Conservation (phyloP, 2,888 invertebrate species). For the Willowsia nigromaculata region DNA sequence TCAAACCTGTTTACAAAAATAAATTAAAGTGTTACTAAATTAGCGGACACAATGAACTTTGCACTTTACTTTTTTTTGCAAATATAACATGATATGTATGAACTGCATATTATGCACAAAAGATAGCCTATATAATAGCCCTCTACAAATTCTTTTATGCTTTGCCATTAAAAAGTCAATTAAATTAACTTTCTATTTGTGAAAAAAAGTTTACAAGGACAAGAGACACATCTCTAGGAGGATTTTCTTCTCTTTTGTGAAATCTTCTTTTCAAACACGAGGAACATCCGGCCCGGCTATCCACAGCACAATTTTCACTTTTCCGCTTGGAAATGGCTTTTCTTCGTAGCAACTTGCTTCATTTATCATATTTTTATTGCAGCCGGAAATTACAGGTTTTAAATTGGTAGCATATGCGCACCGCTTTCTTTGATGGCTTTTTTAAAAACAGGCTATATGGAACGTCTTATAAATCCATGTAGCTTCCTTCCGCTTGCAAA, state of each 20-base stretch:
- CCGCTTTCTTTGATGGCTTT: background rate
- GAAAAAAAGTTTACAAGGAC: constrained; percentile 34
- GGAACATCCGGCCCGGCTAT: background rate
- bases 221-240: background rate
- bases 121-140: too few species aligned
- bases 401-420: background rate
- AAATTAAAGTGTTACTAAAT: background rate
- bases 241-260: background rate
- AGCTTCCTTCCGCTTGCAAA: background rate
- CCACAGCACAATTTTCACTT: constrained; percentile 22
- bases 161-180: background rate
- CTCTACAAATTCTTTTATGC: too few species aligned
- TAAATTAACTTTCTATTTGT: constrained; percentile 10
- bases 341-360: background rate
- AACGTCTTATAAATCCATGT: background rate
- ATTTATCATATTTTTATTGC: constrained; percentile 38
- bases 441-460: background rate
- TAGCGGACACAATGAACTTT: background rate
- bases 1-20: constrained; percentile 67
- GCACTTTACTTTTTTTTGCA: background rate
- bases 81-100: background rate
- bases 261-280: background rate
- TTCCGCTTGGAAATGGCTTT: constrained; percentile 21
- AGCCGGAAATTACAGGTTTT: constrained; percentile 22
- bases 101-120: too few species aligned